Conservation (phyloP, 35 echinoderm and acorn worm species). For the Anneissia japonica region DNA sequence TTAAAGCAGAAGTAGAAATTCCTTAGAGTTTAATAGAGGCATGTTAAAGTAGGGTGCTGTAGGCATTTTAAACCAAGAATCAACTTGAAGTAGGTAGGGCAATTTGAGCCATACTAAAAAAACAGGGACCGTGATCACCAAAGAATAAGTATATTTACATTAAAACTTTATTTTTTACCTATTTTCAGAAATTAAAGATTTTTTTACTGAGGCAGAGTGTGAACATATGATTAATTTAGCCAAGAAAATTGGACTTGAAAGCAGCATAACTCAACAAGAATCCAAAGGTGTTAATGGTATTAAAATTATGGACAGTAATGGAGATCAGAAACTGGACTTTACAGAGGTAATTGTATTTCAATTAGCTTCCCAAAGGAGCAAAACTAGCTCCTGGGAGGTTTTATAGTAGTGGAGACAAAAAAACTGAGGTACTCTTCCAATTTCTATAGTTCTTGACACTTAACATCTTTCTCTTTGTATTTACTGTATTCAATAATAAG, state of each 20-base stretch:
- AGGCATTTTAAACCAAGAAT: too few species aligned
- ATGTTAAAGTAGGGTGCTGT: too few species aligned
- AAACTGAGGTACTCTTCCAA: background rate
- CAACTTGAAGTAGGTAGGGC: too few species aligned
- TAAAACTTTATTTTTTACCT: background rate
- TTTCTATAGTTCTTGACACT: background rate
- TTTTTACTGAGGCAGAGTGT: slow-evolving; percentile 75
- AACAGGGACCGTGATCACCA: too few species aligned
- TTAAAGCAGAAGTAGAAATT: too few species aligned
- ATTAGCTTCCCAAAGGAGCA: background rate
- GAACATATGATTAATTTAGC: slow-evolving; percentile 70
- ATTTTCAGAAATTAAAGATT: slow-evolving; percentile 67
- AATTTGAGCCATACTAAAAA: too few species aligned
- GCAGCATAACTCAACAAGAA: slow-evolving; percentile 37
- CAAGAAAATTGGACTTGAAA: slow-evolving; percentile 50
- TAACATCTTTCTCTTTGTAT: background rate
- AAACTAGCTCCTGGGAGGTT: background rate
- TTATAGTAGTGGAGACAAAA: background rate
- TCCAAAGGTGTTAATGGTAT: slow-evolving; percentile 10
- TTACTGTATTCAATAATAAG: too few species aligned
- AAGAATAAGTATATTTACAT: too few species aligned
- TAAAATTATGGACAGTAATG: slow-evolving; percentile 48
- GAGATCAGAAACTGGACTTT: slow-evolving; percentile 55
- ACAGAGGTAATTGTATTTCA: slow-evolving; percentile 41
- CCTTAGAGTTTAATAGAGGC: too few species aligned